phyloP scores from a whole-genome alignment of 2,888 invertebrate species.

The Volucella zonaria region DNA sequence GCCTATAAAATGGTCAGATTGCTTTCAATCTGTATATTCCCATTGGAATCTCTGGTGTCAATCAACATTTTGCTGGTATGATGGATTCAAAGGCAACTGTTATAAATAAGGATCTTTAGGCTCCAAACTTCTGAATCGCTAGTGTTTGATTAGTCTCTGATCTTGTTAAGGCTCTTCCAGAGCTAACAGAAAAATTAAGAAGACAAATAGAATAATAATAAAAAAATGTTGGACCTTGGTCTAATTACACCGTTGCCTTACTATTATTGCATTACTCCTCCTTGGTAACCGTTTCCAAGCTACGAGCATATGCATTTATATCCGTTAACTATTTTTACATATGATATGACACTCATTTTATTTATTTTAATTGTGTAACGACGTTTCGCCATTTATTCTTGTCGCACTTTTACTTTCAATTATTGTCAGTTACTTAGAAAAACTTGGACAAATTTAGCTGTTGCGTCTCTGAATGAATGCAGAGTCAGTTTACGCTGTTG shows the following conservation, averaged over 20 bases:
- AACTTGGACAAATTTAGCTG: no score
- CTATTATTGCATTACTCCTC: no score
- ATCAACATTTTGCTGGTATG: conserved; percentile 99
- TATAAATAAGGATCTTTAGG: conserved; percentile 99
- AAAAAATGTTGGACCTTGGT: neutral
- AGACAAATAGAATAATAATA: conserved; percentile 48
- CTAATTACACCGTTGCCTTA: no score
- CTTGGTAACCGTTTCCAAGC: conserved; percentile 3
- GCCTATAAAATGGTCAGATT: conserved; percentile 99
- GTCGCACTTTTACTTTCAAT: no score
- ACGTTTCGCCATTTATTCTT: neutral
- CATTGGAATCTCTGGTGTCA: conserved; percentile 99
- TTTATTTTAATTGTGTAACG: conserved; percentile 8
- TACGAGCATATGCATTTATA: conserved; percentile 63
- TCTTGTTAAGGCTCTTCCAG: conserved; percentile 97
- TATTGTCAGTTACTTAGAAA: no score
- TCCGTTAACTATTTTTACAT: conserved; percentile 40
- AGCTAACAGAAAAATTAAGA: conserved; percentile 92
- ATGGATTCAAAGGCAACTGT: conserved; percentile 99
- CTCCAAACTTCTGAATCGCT: conserved; percentile 98
- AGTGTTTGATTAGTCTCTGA: conserved; percentile 97
- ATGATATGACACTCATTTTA: conserved; percentile 23
- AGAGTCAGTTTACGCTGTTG: no score
- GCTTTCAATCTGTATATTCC: conserved; percentile 99
- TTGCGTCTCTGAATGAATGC: no score